These are phyloP conservation scores for Caloenas nicobarica DNA, from an alignment of 2,113 vertebrate species.

Conservation along the genomic window DNA sequence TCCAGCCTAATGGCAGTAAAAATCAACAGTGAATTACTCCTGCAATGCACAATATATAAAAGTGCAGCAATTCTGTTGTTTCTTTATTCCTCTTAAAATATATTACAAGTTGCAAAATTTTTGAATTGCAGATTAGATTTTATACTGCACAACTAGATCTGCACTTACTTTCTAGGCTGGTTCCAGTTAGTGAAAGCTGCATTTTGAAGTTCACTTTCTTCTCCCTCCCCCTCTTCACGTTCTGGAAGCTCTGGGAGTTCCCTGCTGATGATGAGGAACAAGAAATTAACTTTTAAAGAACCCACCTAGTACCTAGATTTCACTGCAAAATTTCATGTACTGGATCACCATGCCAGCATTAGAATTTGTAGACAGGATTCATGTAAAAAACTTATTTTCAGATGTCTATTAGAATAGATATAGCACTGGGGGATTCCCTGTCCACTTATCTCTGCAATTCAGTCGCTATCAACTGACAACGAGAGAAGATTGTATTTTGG, in stretches of 20 bases:
- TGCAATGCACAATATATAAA: accelerated
- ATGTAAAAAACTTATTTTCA: not conserved
- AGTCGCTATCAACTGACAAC: not conserved
- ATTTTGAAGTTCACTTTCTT: conserved; percentile 90
- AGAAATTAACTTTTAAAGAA: not conserved
- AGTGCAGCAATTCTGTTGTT: not conserved
- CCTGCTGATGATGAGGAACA: conserved; percentile 57
- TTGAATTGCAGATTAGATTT: not conserved
- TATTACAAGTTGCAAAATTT: not conserved
- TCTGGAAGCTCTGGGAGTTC: conserved; percentile 89
- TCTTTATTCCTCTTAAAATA: not conserved
- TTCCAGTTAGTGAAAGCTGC: conserved; percentile 89
- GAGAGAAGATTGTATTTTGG: not conserved
- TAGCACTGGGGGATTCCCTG: not conserved
- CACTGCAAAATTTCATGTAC: not conserved
- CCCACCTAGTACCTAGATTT: not conserved
- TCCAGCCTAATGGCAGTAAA: not conserved
- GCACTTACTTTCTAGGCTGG: conserved; percentile 87
- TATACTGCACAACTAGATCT: not conserved
- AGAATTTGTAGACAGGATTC: not conserved
- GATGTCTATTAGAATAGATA: not conserved
- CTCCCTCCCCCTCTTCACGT: conserved; percentile 96
- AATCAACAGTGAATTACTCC: not conserved
- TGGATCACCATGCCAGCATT: not conserved
- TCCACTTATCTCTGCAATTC: not conserved